These are phyloP conservation scores for Morus bassanus DNA, from an alignment of 2,797 vertebrate genomes.

Conservation along the genomic window DNA sequence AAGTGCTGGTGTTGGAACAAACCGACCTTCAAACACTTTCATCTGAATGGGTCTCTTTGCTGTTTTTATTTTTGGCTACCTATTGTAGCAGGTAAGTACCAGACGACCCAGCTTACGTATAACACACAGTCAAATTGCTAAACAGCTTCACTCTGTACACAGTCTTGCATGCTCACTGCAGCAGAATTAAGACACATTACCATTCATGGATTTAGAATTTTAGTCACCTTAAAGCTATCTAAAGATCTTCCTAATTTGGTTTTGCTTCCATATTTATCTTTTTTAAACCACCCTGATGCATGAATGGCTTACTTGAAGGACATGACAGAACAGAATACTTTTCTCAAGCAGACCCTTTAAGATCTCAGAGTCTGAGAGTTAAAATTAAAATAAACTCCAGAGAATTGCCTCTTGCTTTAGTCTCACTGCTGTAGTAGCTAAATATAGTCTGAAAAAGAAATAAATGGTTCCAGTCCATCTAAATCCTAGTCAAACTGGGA, in stretches of 20 bases:
- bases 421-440: background rate
- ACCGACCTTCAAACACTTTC: background rate
- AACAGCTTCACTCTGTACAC: background rate
- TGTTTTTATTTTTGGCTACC: background rate
- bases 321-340: background rate
- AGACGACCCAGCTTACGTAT: background rate
- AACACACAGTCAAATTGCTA: background rate
- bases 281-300: background rate
- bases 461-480: background rate
- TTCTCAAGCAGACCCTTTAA: background rate
- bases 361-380: background rate
- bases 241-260: background rate
- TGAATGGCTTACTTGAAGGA: background rate
- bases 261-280: background rate
- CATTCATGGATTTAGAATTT: background rate
- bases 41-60: background rate
- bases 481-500: background rate
- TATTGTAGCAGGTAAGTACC: background rate
- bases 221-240: background rate
- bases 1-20: background rate
- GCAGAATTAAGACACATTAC: background rate
- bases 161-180: background rate
- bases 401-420: background rate
- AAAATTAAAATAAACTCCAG: background rate
- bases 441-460: background rate